Conservation (phyloP, 1,140 invertebrate species). For the Trialeurodes vaporariorum region DNA sequence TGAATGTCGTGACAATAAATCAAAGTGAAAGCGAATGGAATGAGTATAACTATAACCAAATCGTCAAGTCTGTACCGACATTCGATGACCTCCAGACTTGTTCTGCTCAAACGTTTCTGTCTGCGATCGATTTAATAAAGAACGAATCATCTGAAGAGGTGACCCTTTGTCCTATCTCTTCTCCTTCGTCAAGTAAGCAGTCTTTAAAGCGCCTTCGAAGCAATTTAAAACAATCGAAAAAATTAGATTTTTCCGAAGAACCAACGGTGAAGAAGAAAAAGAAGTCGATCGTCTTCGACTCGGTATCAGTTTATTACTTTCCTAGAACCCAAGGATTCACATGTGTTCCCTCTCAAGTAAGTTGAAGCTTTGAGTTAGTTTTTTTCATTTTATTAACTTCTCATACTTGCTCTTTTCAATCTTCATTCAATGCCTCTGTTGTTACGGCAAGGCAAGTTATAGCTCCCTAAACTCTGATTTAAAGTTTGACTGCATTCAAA, state of each 20-base stretch:
- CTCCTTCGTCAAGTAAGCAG: slow-evolving; percentile 16
- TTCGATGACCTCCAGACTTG: slow-evolving; percentile 13
- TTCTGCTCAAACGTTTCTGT: slow-evolving; percentile 15
- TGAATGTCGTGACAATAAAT: slow-evolving; percentile 4
- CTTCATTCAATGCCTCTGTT: no score
- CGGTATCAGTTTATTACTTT: slow-evolving; percentile 92
- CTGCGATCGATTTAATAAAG: slow-evolving; percentile 16
- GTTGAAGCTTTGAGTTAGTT: slow-evolving; percentile 9
- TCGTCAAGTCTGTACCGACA: slow-evolving; percentile 4
- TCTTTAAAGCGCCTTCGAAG: slow-evolving; percentile 34
- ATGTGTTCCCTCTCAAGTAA: slow-evolving; percentile 84
- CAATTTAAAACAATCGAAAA: slow-evolving; percentile 38
- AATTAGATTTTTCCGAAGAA: background rate
- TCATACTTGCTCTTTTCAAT: no score
- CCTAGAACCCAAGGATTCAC: slow-evolving; percentile 91
- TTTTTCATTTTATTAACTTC: no score
- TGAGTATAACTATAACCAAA: slow-evolving; percentile 8
- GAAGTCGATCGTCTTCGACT: slow-evolving; percentile 74
- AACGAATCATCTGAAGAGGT: background rate
- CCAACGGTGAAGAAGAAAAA: slow-evolving; percentile 43
- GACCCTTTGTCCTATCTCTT: background rate
- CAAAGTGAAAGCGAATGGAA: background rate
- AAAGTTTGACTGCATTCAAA: no score
- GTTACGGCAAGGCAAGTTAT: no score
- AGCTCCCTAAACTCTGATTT: no score